Conservation (phyloP, 2,888 invertebrate genomes). For the Bombylius major region DNA sequence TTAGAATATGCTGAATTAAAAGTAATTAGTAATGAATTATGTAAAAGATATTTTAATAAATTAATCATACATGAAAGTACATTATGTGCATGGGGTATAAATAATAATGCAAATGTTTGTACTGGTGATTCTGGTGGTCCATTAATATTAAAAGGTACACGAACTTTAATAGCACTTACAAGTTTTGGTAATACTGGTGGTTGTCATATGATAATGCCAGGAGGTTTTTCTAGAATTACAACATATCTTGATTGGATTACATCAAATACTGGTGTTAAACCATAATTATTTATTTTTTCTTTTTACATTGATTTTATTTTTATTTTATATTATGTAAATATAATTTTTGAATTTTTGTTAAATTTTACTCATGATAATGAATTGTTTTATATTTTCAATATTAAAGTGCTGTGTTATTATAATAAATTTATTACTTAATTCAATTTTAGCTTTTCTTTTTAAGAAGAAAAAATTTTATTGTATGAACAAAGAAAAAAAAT, state of each 20-base stretch:
- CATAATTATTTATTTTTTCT: neutral
- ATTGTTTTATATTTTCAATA: too few species aligned
- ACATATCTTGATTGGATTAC: slow-evolving; percentile 32
- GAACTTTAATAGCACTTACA: slow-evolving; percentile 30
- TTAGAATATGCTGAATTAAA: slow-evolving; percentile 33
- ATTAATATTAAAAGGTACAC: slow-evolving; percentile 26
- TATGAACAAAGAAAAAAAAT: too few species aligned
- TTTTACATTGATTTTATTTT: too few species aligned
- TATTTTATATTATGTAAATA: too few species aligned
- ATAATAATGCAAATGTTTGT: slow-evolving; percentile 29
- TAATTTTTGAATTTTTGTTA: neutral
- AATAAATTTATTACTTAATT: too few species aligned
- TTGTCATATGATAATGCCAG: slow-evolving; percentile 30
- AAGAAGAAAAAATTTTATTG: too few species aligned
- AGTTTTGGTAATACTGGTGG: slow-evolving; percentile 33
- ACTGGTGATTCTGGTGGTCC: slow-evolving; percentile 36
- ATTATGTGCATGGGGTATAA: slow-evolving; percentile 31
- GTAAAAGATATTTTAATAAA: slow-evolving; percentile 25
- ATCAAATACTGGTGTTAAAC: slow-evolving; percentile 24
- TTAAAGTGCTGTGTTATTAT: too few species aligned
- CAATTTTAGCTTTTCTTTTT: too few species aligned
- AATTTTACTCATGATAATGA: too few species aligned
- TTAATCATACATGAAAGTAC: slow-evolving; percentile 26
- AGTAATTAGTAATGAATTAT: slow-evolving; percentile 30
- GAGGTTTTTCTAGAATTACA: slow-evolving; percentile 32